phyloP scores from a whole-genome alignment of 1,140 invertebrate genomes.

The Phthorimaea operculella region DNA sequence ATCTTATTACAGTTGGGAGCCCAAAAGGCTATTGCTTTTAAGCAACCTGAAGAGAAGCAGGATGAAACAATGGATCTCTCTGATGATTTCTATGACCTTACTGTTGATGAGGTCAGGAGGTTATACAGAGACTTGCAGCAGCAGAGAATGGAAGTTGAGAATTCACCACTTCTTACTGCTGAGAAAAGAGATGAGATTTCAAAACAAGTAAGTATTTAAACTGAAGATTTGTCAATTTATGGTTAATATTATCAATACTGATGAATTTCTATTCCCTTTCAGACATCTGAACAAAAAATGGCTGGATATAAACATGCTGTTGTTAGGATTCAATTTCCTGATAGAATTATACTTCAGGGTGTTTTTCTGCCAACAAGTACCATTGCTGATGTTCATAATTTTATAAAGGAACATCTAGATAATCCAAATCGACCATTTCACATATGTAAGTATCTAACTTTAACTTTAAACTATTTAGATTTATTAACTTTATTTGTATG shows the following conservation, averaged over 20 bases:
- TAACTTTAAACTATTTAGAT: constrained; percentile 1
- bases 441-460: constrained; percentile 76
- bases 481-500: too few species aligned
- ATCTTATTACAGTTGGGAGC: constrained; percentile 70
- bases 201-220: constrained; percentile 58
- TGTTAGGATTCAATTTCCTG: constrained; percentile 84
- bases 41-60: constrained; percentile 69
- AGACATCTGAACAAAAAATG: constrained; percentile 67
- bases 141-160: constrained; percentile 70
- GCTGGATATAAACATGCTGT: constrained; percentile 75
- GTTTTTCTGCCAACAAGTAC: constrained; percentile 79
- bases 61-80: constrained; percentile 74
- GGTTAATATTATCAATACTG: background rate
- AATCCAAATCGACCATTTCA: constrained; percentile 73
- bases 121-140: constrained; percentile 77
- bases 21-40: constrained; percentile 76
- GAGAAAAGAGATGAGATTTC: constrained; percentile 71
- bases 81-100: constrained; percentile 87
- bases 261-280: constrained; percentile 19
- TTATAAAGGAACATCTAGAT: constrained; percentile 75
- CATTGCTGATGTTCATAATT: constrained; percentile 73
- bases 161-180: constrained; percentile 75
- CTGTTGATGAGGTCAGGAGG: constrained; percentile 79
- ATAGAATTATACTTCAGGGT: constrained; percentile 82
- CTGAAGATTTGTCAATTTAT: background rate